A percentile compares a stretch with the other conserved stretches of the same genome.
These are phyloP conservation scores for Rotaria magnacalcarata DNA, from an alignment of 2,888 invertebrate genomes.

Conservation along the genomic window DNA sequence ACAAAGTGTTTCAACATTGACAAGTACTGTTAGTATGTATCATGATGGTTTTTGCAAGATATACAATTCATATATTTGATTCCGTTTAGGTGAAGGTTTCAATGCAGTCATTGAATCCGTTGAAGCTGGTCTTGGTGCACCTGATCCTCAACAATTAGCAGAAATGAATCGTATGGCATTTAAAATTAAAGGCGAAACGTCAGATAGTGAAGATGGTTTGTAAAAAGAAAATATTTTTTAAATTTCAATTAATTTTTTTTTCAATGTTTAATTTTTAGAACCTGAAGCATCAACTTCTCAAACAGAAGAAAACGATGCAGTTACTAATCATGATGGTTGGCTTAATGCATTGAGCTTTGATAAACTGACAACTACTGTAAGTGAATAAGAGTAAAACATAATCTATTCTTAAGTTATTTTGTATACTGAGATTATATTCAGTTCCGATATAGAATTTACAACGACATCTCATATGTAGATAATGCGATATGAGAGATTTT, in stretches of 20 bases:
- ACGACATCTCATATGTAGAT: no score
- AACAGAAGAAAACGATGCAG: conserved; percentile 39
- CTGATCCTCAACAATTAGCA: conserved; percentile 75
- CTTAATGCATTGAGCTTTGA: background rate
- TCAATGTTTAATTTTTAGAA: background rate
- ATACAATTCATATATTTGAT: background rate
- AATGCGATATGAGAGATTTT: no score
- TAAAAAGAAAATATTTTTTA: conserved; percentile 27
- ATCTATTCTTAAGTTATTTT: no score
- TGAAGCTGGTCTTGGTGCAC: conserved; percentile 78
- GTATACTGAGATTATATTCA: no score
- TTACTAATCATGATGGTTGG: conserved; percentile 39
- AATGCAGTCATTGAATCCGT: conserved; percentile 67
- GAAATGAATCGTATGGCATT: conserved; percentile 24
- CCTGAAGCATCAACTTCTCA: background rate
- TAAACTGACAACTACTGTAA: conserved; percentile 45
- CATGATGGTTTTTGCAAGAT: background rate
- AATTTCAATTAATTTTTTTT: background rate
- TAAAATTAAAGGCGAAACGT: background rate
- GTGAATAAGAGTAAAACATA: background rate
- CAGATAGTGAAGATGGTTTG: conserved; percentile 28
- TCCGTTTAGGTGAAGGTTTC: conserved; percentile 68
- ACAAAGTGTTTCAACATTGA: conserved; percentile 72
- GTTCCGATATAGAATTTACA: no score
- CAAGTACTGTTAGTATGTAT: conserved; percentile 67